phyloP scores from a whole-genome alignment of 2,797 vertebrate species.

The Hafferia zeledoni region DNA sequence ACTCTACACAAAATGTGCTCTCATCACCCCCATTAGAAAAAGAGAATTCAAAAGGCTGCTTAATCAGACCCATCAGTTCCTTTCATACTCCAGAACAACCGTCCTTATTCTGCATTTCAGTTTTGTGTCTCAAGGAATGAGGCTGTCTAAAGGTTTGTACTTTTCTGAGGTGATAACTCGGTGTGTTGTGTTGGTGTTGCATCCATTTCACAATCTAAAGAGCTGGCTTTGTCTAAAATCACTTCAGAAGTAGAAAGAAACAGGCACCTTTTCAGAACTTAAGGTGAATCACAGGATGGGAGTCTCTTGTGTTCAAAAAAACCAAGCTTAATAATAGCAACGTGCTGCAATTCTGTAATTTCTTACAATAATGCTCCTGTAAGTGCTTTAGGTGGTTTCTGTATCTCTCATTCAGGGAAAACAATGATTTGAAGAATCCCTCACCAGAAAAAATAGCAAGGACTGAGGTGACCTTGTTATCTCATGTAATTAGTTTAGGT shows the following conservation, averaged over 20 bases:
- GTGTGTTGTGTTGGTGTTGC: not conserved
- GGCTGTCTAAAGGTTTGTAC: not conserved
- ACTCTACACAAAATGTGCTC: conserved; percentile 53
- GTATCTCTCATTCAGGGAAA: not conserved
- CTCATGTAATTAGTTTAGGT: not conserved
- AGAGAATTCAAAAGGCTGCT: conserved; percentile 51
- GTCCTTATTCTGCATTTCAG: conserved; percentile 4
- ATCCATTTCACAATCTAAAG: not conserved
- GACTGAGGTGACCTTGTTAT: not conserved
- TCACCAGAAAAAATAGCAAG: not conserved
- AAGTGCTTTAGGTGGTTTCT: not conserved
- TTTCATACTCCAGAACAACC: conserved; percentile 36
- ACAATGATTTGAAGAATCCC: not conserved
- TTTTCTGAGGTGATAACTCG: conserved; percentile 35
- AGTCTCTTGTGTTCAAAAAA: conserved; percentile 28
- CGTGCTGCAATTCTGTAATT: not conserved
- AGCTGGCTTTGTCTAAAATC: conserved; percentile 16
- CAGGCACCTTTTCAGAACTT: conserved; percentile 6
- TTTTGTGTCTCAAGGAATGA: not conserved
- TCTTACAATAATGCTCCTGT: not conserved
- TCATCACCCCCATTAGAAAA: conserved; percentile 62
- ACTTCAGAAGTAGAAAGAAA: not conserved
- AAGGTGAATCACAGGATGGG: not conserved
- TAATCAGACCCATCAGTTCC: conserved; percentile 59
- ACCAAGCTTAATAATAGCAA: not conserved